A percentile compares a stretch with the other conserved stretches of the same genome.
Evolutionary conservation across 2,888 invertebrate genomes (phyloP).

Genomic region (Cantharis rustica): DNA sequence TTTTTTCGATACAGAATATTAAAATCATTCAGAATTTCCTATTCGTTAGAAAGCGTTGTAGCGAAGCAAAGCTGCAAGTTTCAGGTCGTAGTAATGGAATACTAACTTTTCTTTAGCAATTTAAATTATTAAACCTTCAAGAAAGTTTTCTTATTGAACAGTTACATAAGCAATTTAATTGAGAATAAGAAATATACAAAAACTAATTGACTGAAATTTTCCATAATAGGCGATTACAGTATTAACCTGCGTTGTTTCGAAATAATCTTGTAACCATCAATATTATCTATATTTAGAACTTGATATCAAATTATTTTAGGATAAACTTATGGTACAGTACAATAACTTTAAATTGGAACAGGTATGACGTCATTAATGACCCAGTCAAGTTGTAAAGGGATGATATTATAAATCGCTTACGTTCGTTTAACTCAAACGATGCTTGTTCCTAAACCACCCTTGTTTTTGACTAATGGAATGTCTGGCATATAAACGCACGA

Average conservation of each 20-base stretch:
- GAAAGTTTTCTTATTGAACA: not conserved
- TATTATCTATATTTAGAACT: no score
- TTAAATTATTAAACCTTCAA: not conserved
- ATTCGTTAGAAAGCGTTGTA: not conserved
- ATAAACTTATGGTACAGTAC: not conserved
- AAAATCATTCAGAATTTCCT: no score
- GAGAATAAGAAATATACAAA: not conserved
- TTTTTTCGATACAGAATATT: no score
- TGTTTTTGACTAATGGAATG: not conserved
- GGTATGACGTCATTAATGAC: not conserved
- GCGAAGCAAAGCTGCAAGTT: not conserved
- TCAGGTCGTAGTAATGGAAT: not conserved
- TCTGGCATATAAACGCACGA: not conserved
- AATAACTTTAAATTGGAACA: not conserved
- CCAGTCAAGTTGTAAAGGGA: not conserved
- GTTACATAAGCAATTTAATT: not conserved
- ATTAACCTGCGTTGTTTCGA: not conserved
- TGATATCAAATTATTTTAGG: not conserved
- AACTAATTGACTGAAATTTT: not conserved
- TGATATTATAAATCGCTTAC: not conserved
- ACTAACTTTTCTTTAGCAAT: not conserved
- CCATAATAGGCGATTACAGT: not conserved
- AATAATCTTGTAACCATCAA: not conserved
- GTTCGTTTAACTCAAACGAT: not conserved
- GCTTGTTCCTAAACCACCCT: not conserved